These are phyloP conservation scores for Strigops habroptila DNA, from an alignment of 2,113 vertebrate genomes.

Conservation along the genomic window DNA sequence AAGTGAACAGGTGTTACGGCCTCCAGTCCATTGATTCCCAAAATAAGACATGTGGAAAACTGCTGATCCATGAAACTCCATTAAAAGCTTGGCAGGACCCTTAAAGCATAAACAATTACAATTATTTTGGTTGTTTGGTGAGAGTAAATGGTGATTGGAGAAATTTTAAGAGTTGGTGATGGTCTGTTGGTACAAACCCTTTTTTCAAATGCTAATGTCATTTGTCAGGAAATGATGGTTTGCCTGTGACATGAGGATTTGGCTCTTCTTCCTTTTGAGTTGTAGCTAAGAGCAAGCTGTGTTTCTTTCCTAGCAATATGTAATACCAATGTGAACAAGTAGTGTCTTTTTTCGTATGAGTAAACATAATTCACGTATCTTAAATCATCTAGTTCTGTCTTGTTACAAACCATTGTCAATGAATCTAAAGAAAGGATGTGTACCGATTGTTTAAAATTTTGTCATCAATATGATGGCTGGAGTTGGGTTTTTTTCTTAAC, in stretches of 20 bases:
- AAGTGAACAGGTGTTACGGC: slow-evolving; percentile 45
- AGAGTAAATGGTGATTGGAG: not conserved
- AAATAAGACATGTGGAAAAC: slow-evolving; percentile 51
- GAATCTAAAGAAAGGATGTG: not conserved
- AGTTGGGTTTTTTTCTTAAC: not conserved
- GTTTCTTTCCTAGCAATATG: not conserved
- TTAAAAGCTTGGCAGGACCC: slow-evolving; percentile 26
- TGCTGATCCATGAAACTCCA: slow-evolving; percentile 36
- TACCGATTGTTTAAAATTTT: not conserved
- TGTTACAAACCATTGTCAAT: not conserved
- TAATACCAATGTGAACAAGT: not conserved
- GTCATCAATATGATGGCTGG: not conserved
- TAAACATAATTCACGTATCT: not conserved
- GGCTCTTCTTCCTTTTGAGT: not conserved
- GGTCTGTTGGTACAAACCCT: not conserved
- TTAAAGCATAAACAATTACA: not conserved
- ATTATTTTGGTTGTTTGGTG: not conserved
- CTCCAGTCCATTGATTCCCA: slow-evolving; percentile 42
- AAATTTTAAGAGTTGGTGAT: not conserved
- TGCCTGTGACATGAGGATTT: not conserved
- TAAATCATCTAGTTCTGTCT: not conserved
- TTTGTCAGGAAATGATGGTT: not conserved
- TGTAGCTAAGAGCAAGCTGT: not conserved
- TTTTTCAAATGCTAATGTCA: not conserved
- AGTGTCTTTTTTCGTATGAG: not conserved